Evolutionary conservation across 2,888 invertebrate genomes (phyloP).

Genomic region (Monopis laevigella): DNA sequence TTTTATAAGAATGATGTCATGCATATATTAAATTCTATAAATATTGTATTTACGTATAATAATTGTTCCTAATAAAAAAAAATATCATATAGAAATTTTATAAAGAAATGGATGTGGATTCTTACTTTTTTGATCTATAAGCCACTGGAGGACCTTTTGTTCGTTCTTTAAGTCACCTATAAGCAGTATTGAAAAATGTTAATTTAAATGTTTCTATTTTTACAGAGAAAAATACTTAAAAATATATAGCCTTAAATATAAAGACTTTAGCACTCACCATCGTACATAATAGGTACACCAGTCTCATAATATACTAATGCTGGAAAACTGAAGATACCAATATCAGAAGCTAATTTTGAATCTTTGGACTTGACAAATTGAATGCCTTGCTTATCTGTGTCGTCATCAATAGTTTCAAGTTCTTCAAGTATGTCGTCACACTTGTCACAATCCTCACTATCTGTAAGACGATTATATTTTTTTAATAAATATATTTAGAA

Average conservation of each 20-base stretch:
- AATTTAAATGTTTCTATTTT: too few species aligned
- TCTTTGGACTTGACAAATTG: slow-evolving; percentile 95
- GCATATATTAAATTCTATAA: slow-evolving; percentile 34
- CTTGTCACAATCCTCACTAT: slow-evolving; percentile 86
- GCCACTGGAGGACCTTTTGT: slow-evolving; percentile 95
- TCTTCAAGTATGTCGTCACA: slow-evolving; percentile 88
- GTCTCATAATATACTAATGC: slow-evolving; percentile 93
- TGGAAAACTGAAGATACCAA: slow-evolving; percentile 92
- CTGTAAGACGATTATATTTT: slow-evolving; percentile 42
- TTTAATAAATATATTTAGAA: background rate
- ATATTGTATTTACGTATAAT: slow-evolving; percentile 32
- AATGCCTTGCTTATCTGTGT: slow-evolving; percentile 91
- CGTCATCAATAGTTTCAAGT: slow-evolving; percentile 91
- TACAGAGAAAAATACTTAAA: background rate
- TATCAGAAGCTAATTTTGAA: slow-evolving; percentile 86
- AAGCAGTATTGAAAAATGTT: slow-evolving; percentile 60
- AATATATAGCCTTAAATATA: background rate
- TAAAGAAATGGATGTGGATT: slow-evolving; percentile 70
- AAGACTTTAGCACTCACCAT: slow-evolving; percentile 74
- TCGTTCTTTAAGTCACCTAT: slow-evolving; percentile 94
- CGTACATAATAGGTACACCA: slow-evolving; percentile 93
- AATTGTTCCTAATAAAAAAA: slow-evolving; percentile 28
- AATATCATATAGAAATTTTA: slow-evolving; percentile 22
- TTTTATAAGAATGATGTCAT: slow-evolving; percentile 62
- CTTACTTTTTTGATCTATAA: slow-evolving; percentile 97